Evolutionary conservation across 1,140 invertebrate genomes (phyloP).

Genomic region (Sipha flava): DNA sequence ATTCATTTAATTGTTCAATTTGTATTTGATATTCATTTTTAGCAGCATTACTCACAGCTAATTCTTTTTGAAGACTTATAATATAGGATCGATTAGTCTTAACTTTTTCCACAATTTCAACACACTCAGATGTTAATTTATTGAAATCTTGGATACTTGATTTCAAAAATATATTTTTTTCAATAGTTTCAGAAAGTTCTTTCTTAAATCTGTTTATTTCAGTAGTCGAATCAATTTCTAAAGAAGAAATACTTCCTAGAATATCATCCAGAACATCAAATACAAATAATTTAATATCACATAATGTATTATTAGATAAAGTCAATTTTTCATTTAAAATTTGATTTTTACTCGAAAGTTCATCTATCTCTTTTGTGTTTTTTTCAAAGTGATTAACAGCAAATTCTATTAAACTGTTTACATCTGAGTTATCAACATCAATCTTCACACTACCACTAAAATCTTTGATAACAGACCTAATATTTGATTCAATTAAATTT

Average conservation of each 20-base stretch:
- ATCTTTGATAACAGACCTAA: not conserved
- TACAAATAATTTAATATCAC: not conserved
- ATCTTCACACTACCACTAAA: not conserved
- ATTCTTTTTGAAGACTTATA: not conserved
- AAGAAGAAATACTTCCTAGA: not conserved
- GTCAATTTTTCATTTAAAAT: not conserved
- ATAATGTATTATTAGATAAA: not conserved
- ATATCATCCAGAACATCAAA: not conserved
- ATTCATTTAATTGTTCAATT: not conserved
- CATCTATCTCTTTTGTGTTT: not conserved
- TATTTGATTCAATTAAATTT: not conserved
- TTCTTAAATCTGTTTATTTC: not conserved
- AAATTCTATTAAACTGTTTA: not conserved
- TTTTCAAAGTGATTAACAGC: not conserved
- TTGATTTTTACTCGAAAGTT: not conserved
- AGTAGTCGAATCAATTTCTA: not conserved
- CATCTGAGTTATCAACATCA: not conserved
- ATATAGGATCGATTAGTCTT: not conserved
- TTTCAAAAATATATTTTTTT: not conserved
- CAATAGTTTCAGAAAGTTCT: not conserved
- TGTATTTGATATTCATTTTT: not conserved
- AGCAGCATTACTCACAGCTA: not conserved
- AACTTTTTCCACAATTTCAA: not conserved
- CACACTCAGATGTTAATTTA: constrained; percentile 10
- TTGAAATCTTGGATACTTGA: not conserved